Percentiles rank a stretch among this genome's conserved stretches.
Conservation (phyloP, 2,888 invertebrate genomes). For the Drosophila aldrichi region DNA sequence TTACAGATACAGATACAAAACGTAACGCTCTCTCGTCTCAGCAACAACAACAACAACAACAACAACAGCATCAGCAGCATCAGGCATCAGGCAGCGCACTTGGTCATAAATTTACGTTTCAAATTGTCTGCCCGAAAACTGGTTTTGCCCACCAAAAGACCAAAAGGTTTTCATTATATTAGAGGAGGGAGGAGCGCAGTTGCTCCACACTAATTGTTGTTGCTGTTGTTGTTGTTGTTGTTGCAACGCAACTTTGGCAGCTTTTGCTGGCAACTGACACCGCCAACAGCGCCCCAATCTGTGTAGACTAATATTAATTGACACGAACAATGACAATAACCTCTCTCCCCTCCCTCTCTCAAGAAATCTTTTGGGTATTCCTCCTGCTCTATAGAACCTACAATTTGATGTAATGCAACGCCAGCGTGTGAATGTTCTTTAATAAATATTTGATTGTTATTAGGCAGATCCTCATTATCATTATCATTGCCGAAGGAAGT, state of each 20-base stretch:
- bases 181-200: constrained; percentile 22
- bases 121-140: constrained; percentile 71
- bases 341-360: too few species aligned
- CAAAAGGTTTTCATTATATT: constrained; percentile 72
- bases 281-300: neutral
- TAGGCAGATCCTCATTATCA: constrained; percentile 20
- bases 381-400: constrained; percentile 3
- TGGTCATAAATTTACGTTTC: constrained; percentile 80
- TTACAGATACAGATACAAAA: constrained; percentile 71
- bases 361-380: neutral
- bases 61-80: constrained; percentile 10
- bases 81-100: constrained; percentile 46
- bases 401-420: constrained; percentile 32
- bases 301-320: constrained; percentile 39
- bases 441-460: constrained; percentile 46
- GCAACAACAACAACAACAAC: constrained; percentile 1
- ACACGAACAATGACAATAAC: constrained; percentile 24
- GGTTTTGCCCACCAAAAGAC: constrained; percentile 62
- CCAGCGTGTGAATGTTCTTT: constrained; percentile 41
- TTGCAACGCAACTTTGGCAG: constrained; percentile 50
- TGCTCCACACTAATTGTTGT: constrained; percentile 29
- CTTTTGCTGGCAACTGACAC: constrained; percentile 24
- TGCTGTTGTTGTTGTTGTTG: constrained; percentile 16
- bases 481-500: constrained; percentile 25
- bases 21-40: constrained; percentile 53